phyloP scores from a whole-genome alignment of 2,113 vertebrate genomes.

The Macquaria ambigua region DNA sequence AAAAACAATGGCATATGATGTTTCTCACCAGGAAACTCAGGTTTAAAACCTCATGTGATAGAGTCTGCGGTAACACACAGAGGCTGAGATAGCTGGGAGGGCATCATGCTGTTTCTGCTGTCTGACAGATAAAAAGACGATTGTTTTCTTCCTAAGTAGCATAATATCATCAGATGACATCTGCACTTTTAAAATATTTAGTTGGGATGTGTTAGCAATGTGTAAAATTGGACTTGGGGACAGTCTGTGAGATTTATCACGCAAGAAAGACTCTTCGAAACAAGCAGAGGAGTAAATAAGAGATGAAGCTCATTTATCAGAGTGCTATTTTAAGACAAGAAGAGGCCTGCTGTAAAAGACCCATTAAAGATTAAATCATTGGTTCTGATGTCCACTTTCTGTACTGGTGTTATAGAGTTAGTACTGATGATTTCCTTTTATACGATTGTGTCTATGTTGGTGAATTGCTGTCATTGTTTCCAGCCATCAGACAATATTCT shows the following conservation, averaged over 20 bases:
- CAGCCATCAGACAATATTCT: conserved; percentile 52
- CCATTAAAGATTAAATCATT: conserved; percentile 43
- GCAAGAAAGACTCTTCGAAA: background rate
- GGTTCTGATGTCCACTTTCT: conserved; percentile 27
- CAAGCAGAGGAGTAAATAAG: conserved; percentile 18
- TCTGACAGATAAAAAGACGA: conserved; percentile 21
- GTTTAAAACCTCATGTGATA: conserved; percentile 38
- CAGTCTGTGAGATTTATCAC: background rate
- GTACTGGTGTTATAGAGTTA: background rate
- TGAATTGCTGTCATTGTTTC: conserved; percentile 70
- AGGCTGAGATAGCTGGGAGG: conserved; percentile 38
- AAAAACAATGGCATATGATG: background rate
- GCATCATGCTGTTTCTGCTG: conserved; percentile 24
- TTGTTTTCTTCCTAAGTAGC: conserved; percentile 23
- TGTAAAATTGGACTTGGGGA: background rate
- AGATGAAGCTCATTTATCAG: conserved; percentile 45
- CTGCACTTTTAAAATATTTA: conserved; percentile 7
- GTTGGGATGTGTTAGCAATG: background rate
- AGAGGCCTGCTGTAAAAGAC: conserved; percentile 10
- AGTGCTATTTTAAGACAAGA: conserved; percentile 32
- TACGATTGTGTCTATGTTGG: conserved; percentile 19
- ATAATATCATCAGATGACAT: conserved; percentile 21
- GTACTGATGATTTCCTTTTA: conserved; percentile 15
- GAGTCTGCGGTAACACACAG: conserved; percentile 15
- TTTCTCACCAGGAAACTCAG: conserved; percentile 12